phyloP scores from a whole-genome alignment of 2,888 invertebrate species.

The Cyclophora punctaria region DNA sequence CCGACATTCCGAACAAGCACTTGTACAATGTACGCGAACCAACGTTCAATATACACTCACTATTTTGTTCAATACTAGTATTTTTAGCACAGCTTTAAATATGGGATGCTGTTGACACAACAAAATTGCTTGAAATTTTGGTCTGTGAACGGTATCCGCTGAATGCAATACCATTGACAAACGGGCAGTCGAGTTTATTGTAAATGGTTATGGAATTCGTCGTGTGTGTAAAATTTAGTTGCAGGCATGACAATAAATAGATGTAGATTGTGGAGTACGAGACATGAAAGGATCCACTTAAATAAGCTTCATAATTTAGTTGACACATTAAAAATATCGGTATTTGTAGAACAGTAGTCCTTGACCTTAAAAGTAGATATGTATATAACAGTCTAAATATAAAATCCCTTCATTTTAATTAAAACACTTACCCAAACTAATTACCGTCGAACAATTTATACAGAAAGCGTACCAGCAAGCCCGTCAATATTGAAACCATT shows the following conservation, averaged over 20 bases:
- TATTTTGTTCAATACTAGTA: conserved; percentile 11
- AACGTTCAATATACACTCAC: conserved; percentile 10
- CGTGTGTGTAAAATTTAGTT: neutral
- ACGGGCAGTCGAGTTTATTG: neutral
- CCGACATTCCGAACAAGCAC: neutral
- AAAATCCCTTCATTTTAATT: too few relatives aligned
- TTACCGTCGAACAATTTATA: too few relatives aligned
- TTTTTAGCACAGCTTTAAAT: conserved; percentile 13
- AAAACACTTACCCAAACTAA: too few relatives aligned
- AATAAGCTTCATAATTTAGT: too few relatives aligned
- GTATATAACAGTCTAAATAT: too few relatives aligned
- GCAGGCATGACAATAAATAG: too few relatives aligned
- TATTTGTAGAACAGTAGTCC: too few relatives aligned
- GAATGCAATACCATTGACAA: neutral
- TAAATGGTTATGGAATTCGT: neutral
- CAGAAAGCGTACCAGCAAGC: too few relatives aligned
- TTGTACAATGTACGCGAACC: conserved; percentile 15
- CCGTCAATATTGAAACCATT: neutral
- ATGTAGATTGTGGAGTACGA: too few relatives aligned
- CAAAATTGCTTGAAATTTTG: neutral
- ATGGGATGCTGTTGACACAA: conserved; percentile 4
- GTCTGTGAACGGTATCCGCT: neutral
- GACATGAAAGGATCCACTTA: too few relatives aligned
- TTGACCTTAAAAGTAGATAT: too few relatives aligned
- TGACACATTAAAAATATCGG: too few relatives aligned